These are phyloP conservation scores for Acheta domesticus DNA, from an alignment of 2,888 invertebrate genomes.

Conservation along the genomic window DNA sequence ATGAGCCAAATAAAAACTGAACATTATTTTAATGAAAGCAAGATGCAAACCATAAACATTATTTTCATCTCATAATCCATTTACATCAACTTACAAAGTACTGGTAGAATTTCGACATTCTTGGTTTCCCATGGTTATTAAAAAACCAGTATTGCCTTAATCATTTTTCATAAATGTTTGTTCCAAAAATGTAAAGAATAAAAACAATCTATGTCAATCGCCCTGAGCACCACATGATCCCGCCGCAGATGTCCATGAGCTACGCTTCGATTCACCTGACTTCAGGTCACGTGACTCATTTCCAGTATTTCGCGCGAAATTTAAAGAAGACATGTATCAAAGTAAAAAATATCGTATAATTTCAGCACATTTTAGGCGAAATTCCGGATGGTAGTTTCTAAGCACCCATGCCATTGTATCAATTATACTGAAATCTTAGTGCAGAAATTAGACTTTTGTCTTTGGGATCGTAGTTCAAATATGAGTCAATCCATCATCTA, in stretches of 20 bases:
- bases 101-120: slow-evolving; percentile 94
- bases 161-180: slow-evolving; percentile 61
- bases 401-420: no score
- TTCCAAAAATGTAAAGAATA: not conserved
- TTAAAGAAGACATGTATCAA: no score
- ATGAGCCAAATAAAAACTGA: not conserved
- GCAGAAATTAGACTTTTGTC: no score
- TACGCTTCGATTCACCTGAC: no score
- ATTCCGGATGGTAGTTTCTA: no score
- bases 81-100: slow-evolving; percentile 81
- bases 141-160: slow-evolving; percentile 97
- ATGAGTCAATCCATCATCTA: no score
- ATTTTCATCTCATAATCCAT: not conserved
- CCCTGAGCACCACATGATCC: not conserved
- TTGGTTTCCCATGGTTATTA: slow-evolving; percentile 97
- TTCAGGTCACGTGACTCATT: no score
- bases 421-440: no score
- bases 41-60: not conserved
- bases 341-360: no score
- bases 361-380: no score
- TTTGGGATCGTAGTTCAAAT: no score
- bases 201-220: not conserved
- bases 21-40: not conserved
- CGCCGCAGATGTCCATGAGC: not conserved
- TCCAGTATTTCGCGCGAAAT: no score